phyloP scores from a whole-genome alignment of 2,888 invertebrate species.

The Andrena camellia region DNA sequence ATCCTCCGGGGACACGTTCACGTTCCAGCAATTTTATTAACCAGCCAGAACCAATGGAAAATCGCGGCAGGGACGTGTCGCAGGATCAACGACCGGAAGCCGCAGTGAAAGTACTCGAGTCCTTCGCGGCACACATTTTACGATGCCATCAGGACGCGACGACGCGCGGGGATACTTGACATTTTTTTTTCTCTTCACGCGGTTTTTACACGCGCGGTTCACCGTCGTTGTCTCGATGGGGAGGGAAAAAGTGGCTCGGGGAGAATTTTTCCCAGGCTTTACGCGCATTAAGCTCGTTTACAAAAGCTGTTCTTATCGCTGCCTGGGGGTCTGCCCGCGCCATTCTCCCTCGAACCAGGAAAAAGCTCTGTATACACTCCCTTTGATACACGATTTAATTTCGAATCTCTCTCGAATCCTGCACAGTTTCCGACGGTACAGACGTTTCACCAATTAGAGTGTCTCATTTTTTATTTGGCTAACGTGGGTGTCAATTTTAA shows the following conservation, averaged over 20 bases:
- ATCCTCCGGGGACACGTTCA: neutral
- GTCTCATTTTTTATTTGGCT: too few species aligned
- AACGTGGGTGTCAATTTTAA: too few species aligned
- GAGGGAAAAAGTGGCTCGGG: conserved; percentile 3
- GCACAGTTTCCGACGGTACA: neutral
- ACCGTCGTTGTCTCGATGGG: conserved; percentile 19
- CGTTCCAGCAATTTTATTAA: conserved; percentile 41
- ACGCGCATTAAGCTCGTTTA: conserved; percentile 39
- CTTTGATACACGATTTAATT: conserved; percentile 23
- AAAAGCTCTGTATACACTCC: conserved; percentile 9
- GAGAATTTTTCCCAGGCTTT: conserved; percentile 34
- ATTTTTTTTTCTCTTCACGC: conserved; percentile 9
- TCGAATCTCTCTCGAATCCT: neutral
- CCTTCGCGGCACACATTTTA: conserved; percentile 41
- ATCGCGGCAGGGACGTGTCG: neutral
- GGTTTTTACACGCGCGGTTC: conserved; percentile 25
- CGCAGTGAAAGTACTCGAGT: conserved; percentile 19
- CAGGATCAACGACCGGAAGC: conserved; percentile 39
- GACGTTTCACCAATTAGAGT: neutral
- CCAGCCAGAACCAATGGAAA: conserved; percentile 22
- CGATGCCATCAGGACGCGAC: conserved; percentile 23
- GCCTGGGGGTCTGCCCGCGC: neutral
- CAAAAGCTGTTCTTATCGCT: conserved; percentile 15
- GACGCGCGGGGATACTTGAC: conserved; percentile 17
- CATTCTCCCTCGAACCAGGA: neutral